Base-by-base conservation (phyloP, 2,888 invertebrate species). In the Oligia fasciuncula region DNA sequence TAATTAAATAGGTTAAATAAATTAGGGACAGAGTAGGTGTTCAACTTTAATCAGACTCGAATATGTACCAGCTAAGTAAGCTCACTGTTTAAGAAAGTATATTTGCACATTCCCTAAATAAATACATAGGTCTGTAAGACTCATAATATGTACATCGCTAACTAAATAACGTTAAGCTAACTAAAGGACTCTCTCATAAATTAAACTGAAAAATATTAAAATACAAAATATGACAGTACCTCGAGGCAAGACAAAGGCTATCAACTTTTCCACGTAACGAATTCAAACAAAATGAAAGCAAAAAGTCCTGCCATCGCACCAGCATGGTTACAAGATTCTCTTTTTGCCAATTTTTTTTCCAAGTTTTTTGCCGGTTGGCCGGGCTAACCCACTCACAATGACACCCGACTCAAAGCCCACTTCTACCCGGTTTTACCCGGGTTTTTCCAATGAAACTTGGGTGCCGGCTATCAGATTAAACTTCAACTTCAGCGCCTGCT, bases 391-490 rank as follows among this genome's bases (percentile, higher is more conserved):
- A 46, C 57, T 73, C 69, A 57, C 29, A 62, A 73, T 35, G 19
- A 73, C 70, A 79, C 71, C 71, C 49, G 40, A 35, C 29, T 75
- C 65, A 77, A 70, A 77, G 70, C 83, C 29, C 43, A 54, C n/a
- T 71, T 86, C 63, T 62, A n/a, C 54, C 68, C 65, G 43, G 54
- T 70, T 83, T 76, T 57, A 9, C 49, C 68, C 49, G 57, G 57
- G n/a, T 73, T 71, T 86, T 83, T 75, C n/a, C 72, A 73, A 76
- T 76, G 65, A 84, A 85, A 75, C 76, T 84, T 84, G 66, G 76
- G 74, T 68, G 29, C 35, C 29, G 35, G 86, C 51, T 79, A 84
- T 80, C 69, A 57, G 85, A 77, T 84, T 74, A 51, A 72, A 76
- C 68, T 71, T 65, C 54, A 60, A 60, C 51, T 83, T 75, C 63